Conservation (phyloP, 1,140 invertebrate species). For the Hesperophylax magnus region DNA sequence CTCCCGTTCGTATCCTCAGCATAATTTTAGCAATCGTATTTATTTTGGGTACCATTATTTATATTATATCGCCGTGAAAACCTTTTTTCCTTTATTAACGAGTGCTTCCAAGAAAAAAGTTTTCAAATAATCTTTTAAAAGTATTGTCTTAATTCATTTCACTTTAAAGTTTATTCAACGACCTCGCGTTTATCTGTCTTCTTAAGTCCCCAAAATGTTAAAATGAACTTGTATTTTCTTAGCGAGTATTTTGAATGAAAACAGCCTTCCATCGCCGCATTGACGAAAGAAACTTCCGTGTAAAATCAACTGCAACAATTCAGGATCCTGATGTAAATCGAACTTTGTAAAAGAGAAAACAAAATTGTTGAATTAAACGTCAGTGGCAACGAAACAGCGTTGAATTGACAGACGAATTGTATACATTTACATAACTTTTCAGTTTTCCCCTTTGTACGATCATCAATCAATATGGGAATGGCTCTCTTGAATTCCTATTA, state of each 20-base stretch:
- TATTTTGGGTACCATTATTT: no score
- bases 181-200: no score
- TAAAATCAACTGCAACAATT: neutral
- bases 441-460: constrained; percentile 33
- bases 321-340: neutral
- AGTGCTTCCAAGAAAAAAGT: no score
- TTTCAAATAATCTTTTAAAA: no score
- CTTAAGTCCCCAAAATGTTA: neutral
- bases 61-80: no score
- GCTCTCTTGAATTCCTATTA: constrained; percentile 17
- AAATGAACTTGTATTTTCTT: neutral
- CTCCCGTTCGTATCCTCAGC: no score
- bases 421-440: constrained; percentile 41
- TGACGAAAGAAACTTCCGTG: neutral
- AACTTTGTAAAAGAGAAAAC: constrained; percentile 16
- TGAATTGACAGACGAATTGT: constrained; percentile 40
- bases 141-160: no score
- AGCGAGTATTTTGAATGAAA: constrained; percentile 1
- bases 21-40: no score
- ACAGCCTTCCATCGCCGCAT: neutral
- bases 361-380: constrained; percentile 3
- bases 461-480: constrained; percentile 32
- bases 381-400: constrained; percentile 25
- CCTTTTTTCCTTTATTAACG: no score
- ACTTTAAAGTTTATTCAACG: no score